Conservation (phyloP, 1,140 invertebrate genomes). For the Diuraphis noxia region DNA sequence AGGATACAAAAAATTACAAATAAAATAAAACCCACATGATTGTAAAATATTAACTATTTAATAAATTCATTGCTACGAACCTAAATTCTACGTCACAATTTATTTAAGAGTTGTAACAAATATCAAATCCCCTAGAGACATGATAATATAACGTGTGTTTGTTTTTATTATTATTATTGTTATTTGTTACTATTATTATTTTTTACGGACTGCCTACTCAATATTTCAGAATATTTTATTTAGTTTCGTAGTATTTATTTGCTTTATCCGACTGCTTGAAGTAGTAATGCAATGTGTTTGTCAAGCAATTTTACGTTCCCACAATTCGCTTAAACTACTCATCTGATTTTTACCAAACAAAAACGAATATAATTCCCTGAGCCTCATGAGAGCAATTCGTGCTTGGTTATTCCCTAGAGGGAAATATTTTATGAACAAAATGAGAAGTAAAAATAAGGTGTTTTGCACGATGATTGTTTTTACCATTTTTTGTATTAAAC, state of each 20-base stretch:
- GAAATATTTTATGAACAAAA: background rate
- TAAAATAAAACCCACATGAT: no score
- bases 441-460: background rate
- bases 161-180: background rate
- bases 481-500: background rate
- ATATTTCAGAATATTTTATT: background rate
- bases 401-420: background rate
- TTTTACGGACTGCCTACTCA: background rate
- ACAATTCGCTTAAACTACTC: background rate
- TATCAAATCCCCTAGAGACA: no score
- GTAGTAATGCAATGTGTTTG: background rate
- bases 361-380: background rate
- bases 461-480: background rate
- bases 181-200: background rate
- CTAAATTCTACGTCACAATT: no score
- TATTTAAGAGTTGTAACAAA: no score
- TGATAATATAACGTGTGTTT: no score
- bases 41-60: no score
- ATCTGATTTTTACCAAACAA: background rate
- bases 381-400: background rate
- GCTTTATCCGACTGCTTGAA: background rate
- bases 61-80: no score
- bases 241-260: background rate
- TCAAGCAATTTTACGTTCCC: background rate
- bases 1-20: no score